A percentile compares a stretch with the other conserved stretches of the same genome.
These are phyloP conservation scores for Ceratosolen fusciceps DNA, from an alignment of 1,140 invertebrate genomes.

Conservation along the genomic window DNA sequence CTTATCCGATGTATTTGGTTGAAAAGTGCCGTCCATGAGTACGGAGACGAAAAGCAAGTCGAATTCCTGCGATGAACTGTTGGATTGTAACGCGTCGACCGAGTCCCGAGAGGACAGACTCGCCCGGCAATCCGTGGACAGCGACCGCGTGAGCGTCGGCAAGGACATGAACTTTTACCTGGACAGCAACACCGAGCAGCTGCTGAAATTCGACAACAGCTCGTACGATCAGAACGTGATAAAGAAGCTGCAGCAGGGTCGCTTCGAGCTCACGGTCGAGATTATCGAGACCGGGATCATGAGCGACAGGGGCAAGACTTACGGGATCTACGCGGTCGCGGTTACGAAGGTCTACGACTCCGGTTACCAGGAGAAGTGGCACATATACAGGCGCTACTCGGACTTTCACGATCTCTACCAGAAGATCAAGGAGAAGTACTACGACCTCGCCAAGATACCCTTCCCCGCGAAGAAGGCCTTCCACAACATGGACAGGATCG, in stretches of 20 bases:
- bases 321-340: slow-evolving; percentile 91
- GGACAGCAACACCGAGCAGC: slow-evolving; percentile 59
- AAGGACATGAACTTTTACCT: slow-evolving; percentile 58
- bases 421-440: slow-evolving; percentile 85
- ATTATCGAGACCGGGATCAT: slow-evolving; percentile 84
- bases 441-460: slow-evolving; percentile 82
- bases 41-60: slow-evolving; percentile 55
- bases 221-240: slow-evolving; percentile 65
- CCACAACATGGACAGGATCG: slow-evolving; percentile 90
- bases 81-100: slow-evolving; percentile 47
- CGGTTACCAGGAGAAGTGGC: slow-evolving; percentile 82
- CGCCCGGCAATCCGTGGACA: slow-evolving; percentile 51
- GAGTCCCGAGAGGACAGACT: slow-evolving; percentile 29
- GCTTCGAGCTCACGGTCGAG: slow-evolving; percentile 75
- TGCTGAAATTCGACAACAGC: slow-evolving; percentile 60
- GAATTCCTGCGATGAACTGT: slow-evolving; percentile 57
- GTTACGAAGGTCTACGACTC: slow-evolving; percentile 79
- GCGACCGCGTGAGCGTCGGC: slow-evolving; percentile 54
- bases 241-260: slow-evolving; percentile 74
- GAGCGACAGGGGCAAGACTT: slow-evolving; percentile 84
- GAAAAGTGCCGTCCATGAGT: slow-evolving; percentile 11
- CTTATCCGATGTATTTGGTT: too few relatives aligned
- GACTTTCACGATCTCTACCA: slow-evolving; percentile 92
- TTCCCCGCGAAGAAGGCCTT: slow-evolving; percentile 96
- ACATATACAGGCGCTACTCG: slow-evolving; percentile 86